A percentile compares a stretch with the other conserved stretches of the same genome.
Evolutionary conservation across 64 coral and sea anemone species (phyloP).

Genomic region (Stichodactyla mertensii): DNA sequence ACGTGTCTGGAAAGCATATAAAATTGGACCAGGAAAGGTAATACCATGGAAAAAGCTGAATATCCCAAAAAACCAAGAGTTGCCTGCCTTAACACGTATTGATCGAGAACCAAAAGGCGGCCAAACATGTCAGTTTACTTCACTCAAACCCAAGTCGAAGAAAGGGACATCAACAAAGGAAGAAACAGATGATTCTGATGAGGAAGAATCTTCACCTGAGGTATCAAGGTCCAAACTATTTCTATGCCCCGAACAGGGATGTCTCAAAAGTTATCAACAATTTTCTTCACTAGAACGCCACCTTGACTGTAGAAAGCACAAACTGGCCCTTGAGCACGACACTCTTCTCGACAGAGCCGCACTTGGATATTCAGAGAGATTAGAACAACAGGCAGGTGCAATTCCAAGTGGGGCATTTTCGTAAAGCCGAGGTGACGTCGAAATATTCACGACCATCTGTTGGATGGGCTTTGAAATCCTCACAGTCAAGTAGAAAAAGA

Average conservation of each 20-base stretch:
- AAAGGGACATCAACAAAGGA: too few species aligned
- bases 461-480: constrained; percentile 25
- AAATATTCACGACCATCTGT: background rate
- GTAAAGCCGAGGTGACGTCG: background rate
- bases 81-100: background rate
- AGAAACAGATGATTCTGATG: too few species aligned
- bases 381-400: background rate
- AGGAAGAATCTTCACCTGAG: too few species aligned
- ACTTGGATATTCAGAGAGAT: constrained; percentile 2
- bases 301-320: constrained; percentile 18
- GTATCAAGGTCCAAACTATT: too few species aligned
- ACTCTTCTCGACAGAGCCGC: constrained; percentile 25
- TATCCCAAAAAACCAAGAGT: background rate
- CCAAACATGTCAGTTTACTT: background rate
- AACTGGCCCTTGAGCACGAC: constrained; percentile 1
- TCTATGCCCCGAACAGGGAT: too few species aligned
- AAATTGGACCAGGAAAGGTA: background rate
- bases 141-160: background rate
- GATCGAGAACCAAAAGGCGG: background rate
- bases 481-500: background rate
- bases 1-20: background rate
- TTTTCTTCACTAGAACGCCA: too few species aligned
- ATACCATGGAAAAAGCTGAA: background rate
- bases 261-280: too few species aligned
- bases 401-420: background rate